Evolutionary conservation across 2,113 vertebrate genomes (phyloP), one percentile per base, ranked within the genome.

Genomic region (Camelus bactrianus): DNA sequence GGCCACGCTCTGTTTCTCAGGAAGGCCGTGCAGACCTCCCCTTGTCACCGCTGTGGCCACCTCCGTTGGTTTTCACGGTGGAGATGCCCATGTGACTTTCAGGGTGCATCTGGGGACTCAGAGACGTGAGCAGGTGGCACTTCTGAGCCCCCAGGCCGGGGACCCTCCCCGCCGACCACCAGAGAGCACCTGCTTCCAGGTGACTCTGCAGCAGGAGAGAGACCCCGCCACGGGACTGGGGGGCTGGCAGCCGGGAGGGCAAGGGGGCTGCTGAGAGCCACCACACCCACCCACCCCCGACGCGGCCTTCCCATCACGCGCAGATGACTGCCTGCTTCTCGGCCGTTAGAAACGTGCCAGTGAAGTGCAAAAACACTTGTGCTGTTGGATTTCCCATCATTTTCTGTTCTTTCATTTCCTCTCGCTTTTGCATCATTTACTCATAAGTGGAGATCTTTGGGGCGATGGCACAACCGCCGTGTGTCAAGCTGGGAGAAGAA

Each of bases 341-440:
- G 86, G 62, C 97, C 35, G 58, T 84, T 89, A 96, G 89, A 96
- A 67, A 88, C 83, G 82, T 94, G 93, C 84, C 91, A 48, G 6
- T 35, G 17, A 89, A 54, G 82, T 95, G 96, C 96, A 83, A 96
- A 94, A 92, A 86, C 35, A 46, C 73, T 26, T 48, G 26, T 8
- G 46, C 96, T 65, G 67, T 50, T 90, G 30, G 42, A 26, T 84
- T 95, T 96, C 94, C 96, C 97, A 60, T 82, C 96, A 92, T 77
- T 69, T 38, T 95, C 93, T 95, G 75, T 56, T 38, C 96, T 94
- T 64, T 94, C 95, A 26, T 42, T 92, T 87, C 82, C 38, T 95
- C 75, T 90, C 87, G 81, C 38, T 42, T 98, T 96, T 97, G 97
- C 97, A 95, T 94, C 13, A 52, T 93, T 96, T 94, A 84, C 96